Evolutionary conservation across 2,888 invertebrate species (phyloP), one percentile per base, ranked within the genome.

Genomic region (Amiota minor): DNA sequence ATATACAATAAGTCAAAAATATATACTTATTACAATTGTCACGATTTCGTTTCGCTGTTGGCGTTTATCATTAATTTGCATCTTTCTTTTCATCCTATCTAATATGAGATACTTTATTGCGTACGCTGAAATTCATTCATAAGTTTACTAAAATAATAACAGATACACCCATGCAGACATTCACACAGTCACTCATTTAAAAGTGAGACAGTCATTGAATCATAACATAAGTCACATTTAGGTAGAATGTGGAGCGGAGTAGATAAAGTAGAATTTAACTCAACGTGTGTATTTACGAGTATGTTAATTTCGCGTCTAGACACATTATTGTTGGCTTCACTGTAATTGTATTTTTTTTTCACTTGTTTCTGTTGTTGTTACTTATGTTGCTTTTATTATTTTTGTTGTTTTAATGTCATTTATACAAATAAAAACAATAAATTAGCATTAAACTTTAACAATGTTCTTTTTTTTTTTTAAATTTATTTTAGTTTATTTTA

Each of bases 391-490:
- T n/a, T 16, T 11, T 45, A 6, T 65, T 65, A 16, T 65, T 10
- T 12, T 18, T 65, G 16, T 65, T 62, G 23, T 62, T 62, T 68
- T 67, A 18, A 50, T 67, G 16, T 18, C 53, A 10, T n/a, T 23
- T 68, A 47, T 20, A 45, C 72, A 64, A 71, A 73, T 67, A 75
- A 77, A 77, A 77, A 77, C 75, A 77, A 75, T 72, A 75, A 77
- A 77, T 77, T 76, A 77, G 72, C 68, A 53, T 59, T 64, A 70
- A 73, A 72, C 69, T 72, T 68, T 68, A 50, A 23, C 50, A 12
- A 35, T 68, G 50, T 50, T 23, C n/a, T 53, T 20, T 47, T 56
- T 18, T 59, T 59, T 59, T 20, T 59, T 59, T 59, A n/a, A 9
- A 12, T 47, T 65, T 16, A 47, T 46, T 46, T 47, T 47, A 11